Conservation (phyloP, 1,140 invertebrate species). For the Scaptomyza hsui region DNA sequence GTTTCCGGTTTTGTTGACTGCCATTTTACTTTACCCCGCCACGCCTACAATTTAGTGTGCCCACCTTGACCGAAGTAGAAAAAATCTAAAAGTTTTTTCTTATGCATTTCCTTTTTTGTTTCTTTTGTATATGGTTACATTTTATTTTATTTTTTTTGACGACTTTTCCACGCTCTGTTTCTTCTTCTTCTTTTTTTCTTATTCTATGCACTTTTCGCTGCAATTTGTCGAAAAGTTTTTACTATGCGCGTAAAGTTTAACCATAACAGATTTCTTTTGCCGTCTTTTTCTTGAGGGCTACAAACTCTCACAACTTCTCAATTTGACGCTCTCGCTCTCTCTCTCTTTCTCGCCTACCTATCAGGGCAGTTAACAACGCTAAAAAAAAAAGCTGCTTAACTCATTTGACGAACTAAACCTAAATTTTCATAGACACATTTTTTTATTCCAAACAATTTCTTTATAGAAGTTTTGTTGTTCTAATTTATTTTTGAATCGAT, state of each 20-base stretch:
- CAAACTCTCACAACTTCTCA: conserved; percentile 28
- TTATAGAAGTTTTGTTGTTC: no score
- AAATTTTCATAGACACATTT: no score
- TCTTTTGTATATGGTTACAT: neutral
- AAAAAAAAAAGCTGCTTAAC: conserved; percentile 31
- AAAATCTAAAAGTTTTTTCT: conserved; percentile 58
- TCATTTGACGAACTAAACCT: conserved; percentile 26
- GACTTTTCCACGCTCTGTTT: conserved; percentile 73
- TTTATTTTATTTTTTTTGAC: conserved; percentile 44
- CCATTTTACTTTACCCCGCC: conserved; percentile 11
- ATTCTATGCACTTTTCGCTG: conserved; percentile 76
- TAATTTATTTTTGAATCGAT: no score
- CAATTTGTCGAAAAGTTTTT: conserved; percentile 75
- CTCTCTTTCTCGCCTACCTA: no score
- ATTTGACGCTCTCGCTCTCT: no score
- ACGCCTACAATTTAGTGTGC: conserved; percentile 12
- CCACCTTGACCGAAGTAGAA: conserved; percentile 67
- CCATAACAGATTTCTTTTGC: conserved; percentile 70
- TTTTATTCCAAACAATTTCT: conserved; percentile 20
- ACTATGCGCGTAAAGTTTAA: conserved; percentile 63
- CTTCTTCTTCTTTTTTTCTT: neutral
- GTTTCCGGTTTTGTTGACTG: conserved; percentile 65
- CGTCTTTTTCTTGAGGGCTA: conserved; percentile 18
- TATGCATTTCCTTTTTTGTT: neutral
- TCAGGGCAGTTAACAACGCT: conserved; percentile 15